Conservation (phyloP, 2,113 vertebrate species). For the Prionailurus viverrinus region DNA sequence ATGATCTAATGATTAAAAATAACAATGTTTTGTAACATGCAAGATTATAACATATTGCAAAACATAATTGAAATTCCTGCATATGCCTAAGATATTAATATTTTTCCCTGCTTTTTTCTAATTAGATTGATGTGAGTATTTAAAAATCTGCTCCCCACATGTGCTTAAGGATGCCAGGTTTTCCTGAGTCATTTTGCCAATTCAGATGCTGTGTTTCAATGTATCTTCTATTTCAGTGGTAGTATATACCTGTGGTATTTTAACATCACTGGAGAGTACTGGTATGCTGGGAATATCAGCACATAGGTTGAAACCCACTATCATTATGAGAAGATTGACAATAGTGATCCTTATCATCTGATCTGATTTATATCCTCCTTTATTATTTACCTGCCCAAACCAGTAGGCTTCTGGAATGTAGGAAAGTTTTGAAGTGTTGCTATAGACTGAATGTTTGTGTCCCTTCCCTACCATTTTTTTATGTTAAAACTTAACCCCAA, state of each 20-base stretch:
- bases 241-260: not conserved
- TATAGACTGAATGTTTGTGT: not conserved
- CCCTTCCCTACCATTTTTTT: not conserved
- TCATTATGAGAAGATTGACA: not conserved
- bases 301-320: not conserved
- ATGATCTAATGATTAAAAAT: slow-evolving; percentile 68
- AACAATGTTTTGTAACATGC: slow-evolving; percentile 77
- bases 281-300: not conserved
- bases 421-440: not conserved
- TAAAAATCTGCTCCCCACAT: slow-evolving; percentile 78
- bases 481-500: not conserved
- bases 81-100: slow-evolving; percentile 76
- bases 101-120: slow-evolving; percentile 78
- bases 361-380: not conserved
- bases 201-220: not conserved
- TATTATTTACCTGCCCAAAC: not conserved
- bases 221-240: slow-evolving; percentile 34
- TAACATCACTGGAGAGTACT: not conserved
- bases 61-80: slow-evolving; percentile 74
- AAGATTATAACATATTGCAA: slow-evolving; percentile 76
- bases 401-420: not conserved
- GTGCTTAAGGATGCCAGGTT: slow-evolving; percentile 72
- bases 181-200: slow-evolving; percentile 61
- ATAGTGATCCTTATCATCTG: not conserved
- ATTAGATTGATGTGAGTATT: slow-evolving; percentile 80